phyloP scores from a whole-genome alignment of 2,888 invertebrate species.

The Thymelicus lineola region DNA sequence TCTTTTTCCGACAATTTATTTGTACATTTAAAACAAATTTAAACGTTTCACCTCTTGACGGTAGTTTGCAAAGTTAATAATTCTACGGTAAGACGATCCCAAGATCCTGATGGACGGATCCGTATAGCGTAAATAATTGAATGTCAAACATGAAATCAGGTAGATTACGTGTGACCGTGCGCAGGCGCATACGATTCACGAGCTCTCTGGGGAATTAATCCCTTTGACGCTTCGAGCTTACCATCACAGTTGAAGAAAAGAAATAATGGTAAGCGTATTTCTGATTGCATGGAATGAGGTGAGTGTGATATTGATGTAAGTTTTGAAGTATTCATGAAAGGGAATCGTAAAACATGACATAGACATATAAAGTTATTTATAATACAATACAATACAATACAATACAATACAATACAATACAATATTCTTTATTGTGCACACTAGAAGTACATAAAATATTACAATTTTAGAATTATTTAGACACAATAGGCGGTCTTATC shows the following conservation, averaged over 20 bases:
- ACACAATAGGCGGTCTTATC: too few relatives aligned
- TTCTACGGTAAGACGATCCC: slow-evolving; percentile 35
- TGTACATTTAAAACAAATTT: slow-evolving; percentile 26
- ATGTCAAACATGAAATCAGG: slow-evolving; percentile 50
- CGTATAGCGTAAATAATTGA: slow-evolving; percentile 50
- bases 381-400: too few relatives aligned
- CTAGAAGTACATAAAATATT: too few relatives aligned
- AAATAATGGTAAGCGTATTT: slow-evolving; percentile 10
- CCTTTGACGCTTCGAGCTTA: slow-evolving; percentile 31
- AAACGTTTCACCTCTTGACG: slow-evolving; percentile 26
- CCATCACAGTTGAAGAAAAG: slow-evolving; percentile 23
- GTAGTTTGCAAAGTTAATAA: slow-evolving; percentile 46
- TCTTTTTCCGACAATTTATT: slow-evolving; percentile 7
- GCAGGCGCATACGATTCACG: slow-evolving; percentile 25
- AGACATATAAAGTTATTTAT: too few relatives aligned
- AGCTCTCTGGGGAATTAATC: slow-evolving; percentile 28
- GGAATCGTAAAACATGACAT: background rate
- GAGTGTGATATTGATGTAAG: slow-evolving; percentile 10
- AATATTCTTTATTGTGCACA: too few relatives aligned
- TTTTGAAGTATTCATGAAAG: background rate
- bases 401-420: too few relatives aligned
- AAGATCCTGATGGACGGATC: slow-evolving; percentile 47
- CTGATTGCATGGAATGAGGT: slow-evolving; percentile 16
- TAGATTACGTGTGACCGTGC: slow-evolving; percentile 33
- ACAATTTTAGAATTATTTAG: too few relatives aligned